Conservation (phyloP, 2,113 vertebrate genomes). For the Dicentrarchus labrax region DNA sequence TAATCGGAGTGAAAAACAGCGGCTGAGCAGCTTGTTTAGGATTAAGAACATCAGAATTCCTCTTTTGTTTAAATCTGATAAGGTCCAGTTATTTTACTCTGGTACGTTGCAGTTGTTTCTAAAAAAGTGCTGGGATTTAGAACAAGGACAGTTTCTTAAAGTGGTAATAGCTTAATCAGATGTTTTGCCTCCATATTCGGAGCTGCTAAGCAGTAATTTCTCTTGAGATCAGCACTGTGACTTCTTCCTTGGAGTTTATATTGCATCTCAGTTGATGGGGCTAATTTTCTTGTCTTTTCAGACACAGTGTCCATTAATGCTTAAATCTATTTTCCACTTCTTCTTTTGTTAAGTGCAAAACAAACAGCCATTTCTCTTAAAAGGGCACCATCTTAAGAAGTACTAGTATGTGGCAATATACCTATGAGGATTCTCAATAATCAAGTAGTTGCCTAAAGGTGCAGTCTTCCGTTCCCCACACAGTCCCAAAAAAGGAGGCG, state of each 20-base stretch:
- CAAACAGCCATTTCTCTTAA: background rate
- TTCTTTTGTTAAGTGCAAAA: background rate
- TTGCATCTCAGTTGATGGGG: background rate
- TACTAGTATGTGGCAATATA: no score
- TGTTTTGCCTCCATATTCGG: constrained; percentile 4
- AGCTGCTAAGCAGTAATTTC: background rate
- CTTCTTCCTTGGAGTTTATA: background rate
- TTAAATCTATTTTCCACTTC: background rate
- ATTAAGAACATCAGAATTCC: background rate
- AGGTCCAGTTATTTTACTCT: background rate
- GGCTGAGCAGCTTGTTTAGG: background rate
- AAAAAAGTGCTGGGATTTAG: background rate
- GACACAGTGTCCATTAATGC: background rate
- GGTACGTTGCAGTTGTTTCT: background rate
- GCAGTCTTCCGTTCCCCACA: no score
- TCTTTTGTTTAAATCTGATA: background rate
- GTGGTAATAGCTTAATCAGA: constrained; percentile 9
- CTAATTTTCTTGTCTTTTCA: background rate
- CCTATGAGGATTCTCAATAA: no score
- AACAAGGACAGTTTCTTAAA: background rate
- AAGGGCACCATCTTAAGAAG: no score
- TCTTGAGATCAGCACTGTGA: background rate
- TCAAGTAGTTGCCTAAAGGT: no score
- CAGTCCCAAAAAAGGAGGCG: no score
- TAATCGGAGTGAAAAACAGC: background rate